These are phyloP conservation scores for Cyprinodon tularosa DNA, from an alignment of 2,113 vertebrate genomes.

Conservation along the genomic window DNA sequence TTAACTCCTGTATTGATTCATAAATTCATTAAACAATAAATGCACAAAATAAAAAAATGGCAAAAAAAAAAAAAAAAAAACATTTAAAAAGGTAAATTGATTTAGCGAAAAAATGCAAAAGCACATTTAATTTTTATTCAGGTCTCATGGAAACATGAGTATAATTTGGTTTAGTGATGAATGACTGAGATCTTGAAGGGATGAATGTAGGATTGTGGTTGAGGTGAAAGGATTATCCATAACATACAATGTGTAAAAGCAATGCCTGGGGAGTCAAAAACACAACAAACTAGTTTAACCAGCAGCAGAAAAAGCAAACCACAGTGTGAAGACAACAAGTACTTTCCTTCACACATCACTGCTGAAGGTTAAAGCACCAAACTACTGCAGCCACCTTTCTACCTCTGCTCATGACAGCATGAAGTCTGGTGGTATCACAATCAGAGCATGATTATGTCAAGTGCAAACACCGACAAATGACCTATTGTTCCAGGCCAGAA, in stretches of 20 bases:
- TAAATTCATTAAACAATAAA: too few species aligned
- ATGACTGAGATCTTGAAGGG: constrained; percentile 53
- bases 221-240: constrained; percentile 67
- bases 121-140: neutral
- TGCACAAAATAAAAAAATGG: too few species aligned
- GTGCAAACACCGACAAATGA: neutral
- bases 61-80: too few species aligned
- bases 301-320: neutral
- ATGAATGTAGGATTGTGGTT: constrained; percentile 60
- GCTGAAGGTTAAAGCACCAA: neutral
- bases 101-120: too few species aligned
- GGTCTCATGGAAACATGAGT: constrained; percentile 46
- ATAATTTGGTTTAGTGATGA: constrained; percentile 55
- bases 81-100: too few species aligned
- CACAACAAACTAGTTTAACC: constrained; percentile 10
- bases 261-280: constrained; percentile 12
- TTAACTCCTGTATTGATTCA: too few species aligned
- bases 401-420: neutral
- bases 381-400: neutral
- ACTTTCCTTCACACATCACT: neutral
- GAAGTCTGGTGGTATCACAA: neutral
- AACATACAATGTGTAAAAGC: constrained; percentile 47
- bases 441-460: neutral
- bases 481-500: too few species aligned
- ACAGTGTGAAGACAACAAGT: neutral